A percentile compares a stretch with the other conserved stretches of the same genome.
phyloP scores from a whole-genome alignment of 2,888 invertebrate species.

The Fragum fragum region DNA sequence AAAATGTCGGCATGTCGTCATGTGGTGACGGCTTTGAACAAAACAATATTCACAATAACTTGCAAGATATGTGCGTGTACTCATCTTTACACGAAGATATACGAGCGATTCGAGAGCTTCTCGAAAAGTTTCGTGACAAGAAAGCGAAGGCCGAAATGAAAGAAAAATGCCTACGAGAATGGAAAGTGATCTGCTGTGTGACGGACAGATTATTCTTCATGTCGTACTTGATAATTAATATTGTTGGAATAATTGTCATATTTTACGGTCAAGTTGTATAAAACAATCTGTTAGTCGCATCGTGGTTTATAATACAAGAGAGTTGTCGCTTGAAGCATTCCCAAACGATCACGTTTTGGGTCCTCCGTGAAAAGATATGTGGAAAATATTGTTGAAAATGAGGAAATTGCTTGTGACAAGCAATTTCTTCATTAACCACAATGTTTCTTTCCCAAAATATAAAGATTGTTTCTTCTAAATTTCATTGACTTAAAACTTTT shows the following conservation, averaged over 20 bases:
- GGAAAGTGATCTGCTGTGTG: conserved; percentile 83
- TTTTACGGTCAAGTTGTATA: conserved; percentile 73
- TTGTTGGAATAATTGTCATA: conserved; percentile 79
- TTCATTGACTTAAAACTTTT: no score
- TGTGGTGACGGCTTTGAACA: conserved; percentile 72
- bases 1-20: conserved; percentile 63
- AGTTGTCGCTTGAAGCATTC: no score
- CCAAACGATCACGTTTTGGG: no score
- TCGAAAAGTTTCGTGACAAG: conserved; percentile 80
- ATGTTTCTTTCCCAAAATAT: no score
- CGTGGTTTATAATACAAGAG: conserved; percentile 16
- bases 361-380: no score
- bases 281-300: neutral
- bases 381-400: no score
- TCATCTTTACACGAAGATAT: conserved; percentile 72
- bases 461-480: no score
- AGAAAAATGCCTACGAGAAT: conserved; percentile 80
- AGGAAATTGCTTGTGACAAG: no score
- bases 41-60: conserved; percentile 71
- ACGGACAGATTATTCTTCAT: conserved; percentile 83
- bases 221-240: conserved; percentile 80
- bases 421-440: no score
- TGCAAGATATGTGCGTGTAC: conserved; percentile 44
- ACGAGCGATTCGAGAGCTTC: conserved; percentile 80
- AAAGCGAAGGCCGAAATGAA: conserved; percentile 79